phyloP scores from a whole-genome alignment of 2,888 invertebrate species.

The Frankliniella intonsa region DNA sequence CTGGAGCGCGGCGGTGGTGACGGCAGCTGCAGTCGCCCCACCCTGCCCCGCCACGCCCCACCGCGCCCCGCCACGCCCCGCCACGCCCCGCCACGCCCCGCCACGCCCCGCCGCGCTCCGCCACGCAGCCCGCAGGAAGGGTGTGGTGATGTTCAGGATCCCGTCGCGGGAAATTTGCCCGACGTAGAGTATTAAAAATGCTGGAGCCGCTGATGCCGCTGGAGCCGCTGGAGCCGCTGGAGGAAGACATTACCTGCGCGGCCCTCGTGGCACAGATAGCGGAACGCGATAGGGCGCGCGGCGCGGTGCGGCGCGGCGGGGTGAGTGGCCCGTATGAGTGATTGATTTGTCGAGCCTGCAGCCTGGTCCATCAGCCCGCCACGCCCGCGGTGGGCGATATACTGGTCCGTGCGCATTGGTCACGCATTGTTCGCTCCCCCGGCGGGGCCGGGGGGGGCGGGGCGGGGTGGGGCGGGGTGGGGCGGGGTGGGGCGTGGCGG shows the following conservation, averaged over 20 bases:
- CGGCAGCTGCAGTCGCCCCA: too few relatives aligned
- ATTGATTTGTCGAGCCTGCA: constrained; percentile 17
- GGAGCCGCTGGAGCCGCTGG: background rate
- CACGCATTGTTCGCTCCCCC: background rate
- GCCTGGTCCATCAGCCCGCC: background rate
- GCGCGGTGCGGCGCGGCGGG: background rate
- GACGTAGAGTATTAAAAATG: too few relatives aligned
- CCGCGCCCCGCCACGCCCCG: too few relatives aligned
- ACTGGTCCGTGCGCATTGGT: constrained; percentile 6
- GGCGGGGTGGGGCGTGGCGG: background rate
- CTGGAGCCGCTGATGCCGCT: too few relatives aligned
- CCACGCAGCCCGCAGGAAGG: too few relatives aligned
- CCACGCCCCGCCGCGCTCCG: too few relatives aligned
- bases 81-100: too few relatives aligned
- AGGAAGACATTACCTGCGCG: constrained; percentile 12
- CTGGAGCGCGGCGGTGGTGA: too few relatives aligned
- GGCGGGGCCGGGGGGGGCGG: background rate
- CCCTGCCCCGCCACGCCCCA: too few relatives aligned
- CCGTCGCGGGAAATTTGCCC: too few relatives aligned
- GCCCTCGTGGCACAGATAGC: background rate
- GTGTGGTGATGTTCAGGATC: too few relatives aligned
- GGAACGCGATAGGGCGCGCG: constrained; percentile 7
- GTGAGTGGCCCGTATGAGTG: background rate
- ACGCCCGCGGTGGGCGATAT: background rate
- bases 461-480: background rate